Percentiles rank a stretch among this genome's conserved stretches.
phyloP scores from a whole-genome alignment of 2,888 invertebrate species.

The Oeneis ivallda region DNA sequence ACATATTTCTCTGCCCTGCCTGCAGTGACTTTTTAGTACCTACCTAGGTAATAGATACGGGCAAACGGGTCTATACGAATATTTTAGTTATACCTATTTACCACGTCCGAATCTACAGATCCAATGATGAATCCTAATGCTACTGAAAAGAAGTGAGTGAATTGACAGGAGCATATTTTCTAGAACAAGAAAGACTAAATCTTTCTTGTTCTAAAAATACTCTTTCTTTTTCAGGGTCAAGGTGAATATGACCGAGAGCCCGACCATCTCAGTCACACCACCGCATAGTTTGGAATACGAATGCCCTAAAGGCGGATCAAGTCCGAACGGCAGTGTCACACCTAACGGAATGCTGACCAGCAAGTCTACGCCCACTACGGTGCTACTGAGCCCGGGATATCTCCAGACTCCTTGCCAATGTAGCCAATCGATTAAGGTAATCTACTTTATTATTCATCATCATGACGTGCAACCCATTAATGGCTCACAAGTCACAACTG shows the following conservation, averaged over 20 bases:
- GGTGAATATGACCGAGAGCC: slow-evolving; percentile 71
- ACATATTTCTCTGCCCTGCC: too few species aligned
- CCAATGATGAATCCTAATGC: too few species aligned
- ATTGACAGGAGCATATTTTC: too few species aligned
- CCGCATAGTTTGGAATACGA: slow-evolving; percentile 75
- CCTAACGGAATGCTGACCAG: slow-evolving; percentile 71
- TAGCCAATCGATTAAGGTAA: slow-evolving; percentile 72
- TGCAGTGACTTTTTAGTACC: too few species aligned
- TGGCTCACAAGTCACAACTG: too few species aligned
- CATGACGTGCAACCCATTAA: too few species aligned
- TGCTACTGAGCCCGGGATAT: slow-evolving; percentile 71
- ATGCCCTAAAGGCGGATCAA: slow-evolving; percentile 61
- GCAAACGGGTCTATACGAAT: too few species aligned
- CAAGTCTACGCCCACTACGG: slow-evolving; percentile 67
- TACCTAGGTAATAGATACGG: too few species aligned
- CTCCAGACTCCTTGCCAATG: slow-evolving; percentile 75
- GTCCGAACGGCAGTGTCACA: slow-evolving; percentile 72
- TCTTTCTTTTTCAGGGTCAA: slow-evolving; percentile 57
- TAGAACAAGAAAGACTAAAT: too few species aligned
- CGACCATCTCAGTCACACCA: slow-evolving; percentile 73
- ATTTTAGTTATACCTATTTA: too few species aligned
- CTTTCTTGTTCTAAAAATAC: not conserved
- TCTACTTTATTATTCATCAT: not conserved
- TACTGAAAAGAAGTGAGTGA: not conserved
- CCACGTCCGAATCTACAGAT: too few species aligned